Base-by-base conservation (phyloP, 2,888 invertebrate species). In the Tanytarsus gracilentus region DNA sequence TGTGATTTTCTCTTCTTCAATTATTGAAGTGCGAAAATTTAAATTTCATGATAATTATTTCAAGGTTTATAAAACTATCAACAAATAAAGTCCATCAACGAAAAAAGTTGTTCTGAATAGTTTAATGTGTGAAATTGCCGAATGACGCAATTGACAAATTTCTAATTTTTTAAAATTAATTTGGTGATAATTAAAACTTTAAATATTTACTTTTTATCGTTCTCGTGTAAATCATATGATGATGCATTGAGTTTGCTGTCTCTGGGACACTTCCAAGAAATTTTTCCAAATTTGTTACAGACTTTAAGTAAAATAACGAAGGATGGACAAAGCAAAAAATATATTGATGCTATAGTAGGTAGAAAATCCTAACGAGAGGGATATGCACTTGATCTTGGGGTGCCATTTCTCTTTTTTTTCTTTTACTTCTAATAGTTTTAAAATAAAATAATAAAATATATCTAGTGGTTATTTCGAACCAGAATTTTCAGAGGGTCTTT, bases 301-400 rank as follows among this genome's bases (percentile, higher is more conserved):
- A 8, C 40, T 21, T 23, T 25, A 30, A 29, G 23, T 51, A 21
- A 30, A 4, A n/a, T 3, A 30, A 51, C 27, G 58, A 58, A 48
- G 58, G 30, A 48, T 21, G 11, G 18, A 3, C 27, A 27, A 5
- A 30, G 11, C 4, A 29, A 29, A 30, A 51, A 30, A 18, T 21
- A 16, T 8, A 27, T 29, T 16, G 27, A 23, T 18, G n/a, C 18
- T 23, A 11, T 16, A 48, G 58, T 48, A 58, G 58, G 58, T 58
- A 58, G 58, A 58, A 29, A 55, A 48, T 58, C 58, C 48, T 39
- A 23, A 58, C 39, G 44, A 26, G 48, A 58, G 48, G 58, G 58
- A 58, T 44, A 27, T 58, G 58, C 58, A 58, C 58, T 58, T 58
- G 58, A 58, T 58, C 48, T 30, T 25, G n/a, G 25, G 44, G 8